Evolutionary conservation across 2,797 vertebrate species (phyloP).

Genomic region (Silurus aristotelis): DNA sequence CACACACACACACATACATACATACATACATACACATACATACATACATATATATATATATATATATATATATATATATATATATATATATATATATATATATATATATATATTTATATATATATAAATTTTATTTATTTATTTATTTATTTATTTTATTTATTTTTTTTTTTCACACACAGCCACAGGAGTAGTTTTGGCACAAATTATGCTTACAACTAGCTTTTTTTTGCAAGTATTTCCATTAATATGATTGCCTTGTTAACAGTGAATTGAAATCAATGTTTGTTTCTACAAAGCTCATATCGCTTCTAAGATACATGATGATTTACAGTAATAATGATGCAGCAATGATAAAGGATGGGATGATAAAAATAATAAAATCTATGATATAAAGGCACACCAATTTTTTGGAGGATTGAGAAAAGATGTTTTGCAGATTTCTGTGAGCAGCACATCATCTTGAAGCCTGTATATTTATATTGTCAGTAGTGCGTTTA

Average conservation of each 20-base stretch:
- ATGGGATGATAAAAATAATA: neutral
- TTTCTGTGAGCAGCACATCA: neutral
- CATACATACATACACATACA: neutral
- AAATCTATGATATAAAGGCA: neutral
- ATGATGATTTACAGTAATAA: neutral
- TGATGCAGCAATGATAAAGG: neutral
- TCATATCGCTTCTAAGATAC: neutral
- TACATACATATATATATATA: too few relatives aligned
- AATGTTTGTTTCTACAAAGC: neutral
- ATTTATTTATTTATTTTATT: too few relatives aligned
- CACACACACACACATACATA: slow-evolving; percentile 9
- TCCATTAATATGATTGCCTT: neutral
- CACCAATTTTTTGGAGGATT: too few relatives aligned
- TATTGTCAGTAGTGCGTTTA: neutral
- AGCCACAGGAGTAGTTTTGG: neutral
- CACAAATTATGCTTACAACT: neutral
- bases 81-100: too few relatives aligned
- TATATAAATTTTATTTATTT: too few relatives aligned
- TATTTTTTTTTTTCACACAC: neutral
- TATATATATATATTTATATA: too few relatives aligned
- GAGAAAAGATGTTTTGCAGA: too few relatives aligned
- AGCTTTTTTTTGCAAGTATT: neutral
- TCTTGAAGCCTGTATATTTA: neutral
- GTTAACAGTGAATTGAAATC: neutral
- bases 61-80: too few relatives aligned